Base-by-base conservation (phyloP, 2,113 vertebrate species). In the Chauna torquata region DNA sequence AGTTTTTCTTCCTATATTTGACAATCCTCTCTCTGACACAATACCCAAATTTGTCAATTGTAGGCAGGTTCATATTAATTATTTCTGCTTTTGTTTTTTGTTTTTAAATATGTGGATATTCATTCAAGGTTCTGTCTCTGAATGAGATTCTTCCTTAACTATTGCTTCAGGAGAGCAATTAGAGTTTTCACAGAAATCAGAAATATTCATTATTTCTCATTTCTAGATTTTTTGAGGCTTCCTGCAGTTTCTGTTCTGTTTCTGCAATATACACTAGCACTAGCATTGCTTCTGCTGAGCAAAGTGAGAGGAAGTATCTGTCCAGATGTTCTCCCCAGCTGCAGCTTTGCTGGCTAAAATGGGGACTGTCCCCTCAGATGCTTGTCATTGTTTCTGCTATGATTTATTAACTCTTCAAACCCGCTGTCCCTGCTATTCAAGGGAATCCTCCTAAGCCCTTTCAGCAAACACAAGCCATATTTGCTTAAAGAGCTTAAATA, bases 401-500 rank as follows among this genome's bases (percentile, higher is more conserved):
- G 1, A 54, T 70, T 71, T 75, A 81, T 77, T 83, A 96, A 84
- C 49, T 65, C 36, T 70, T 91, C 74, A 69, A 80, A 85, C 52
- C 30, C 38, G 19, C 27, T 55, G 32, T 44, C 69, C 70, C 78
- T 85, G 44, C 36, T 91, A 49, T 66, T 91, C 72, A 54, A 23
- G 50, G 28, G 18, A 72, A 54, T 27, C 20, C 47, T 92, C 27
- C 57, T 83, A 83, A 94, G 81, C 57, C n/a, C 42, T 95, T 86
- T 83, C 66, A 92, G 86, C 11, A 76, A 92, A 88, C 36, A 70
- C 27, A 50, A 78, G 9, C 11, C 27, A 32, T 45, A 65, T 92
- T 95, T 88, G 42, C 45, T 82, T 87, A 91, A 96, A 76, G 18
- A 59, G 50, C 19, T 88, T 61, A 88, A 93, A 82, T 9, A 90